Percentiles rank a stretch among this genome's conserved stretches.
These are phyloP conservation scores for Opisthograptis luteolata DNA, from an alignment of 2,888 invertebrate genomes.

Conservation along the genomic window DNA sequence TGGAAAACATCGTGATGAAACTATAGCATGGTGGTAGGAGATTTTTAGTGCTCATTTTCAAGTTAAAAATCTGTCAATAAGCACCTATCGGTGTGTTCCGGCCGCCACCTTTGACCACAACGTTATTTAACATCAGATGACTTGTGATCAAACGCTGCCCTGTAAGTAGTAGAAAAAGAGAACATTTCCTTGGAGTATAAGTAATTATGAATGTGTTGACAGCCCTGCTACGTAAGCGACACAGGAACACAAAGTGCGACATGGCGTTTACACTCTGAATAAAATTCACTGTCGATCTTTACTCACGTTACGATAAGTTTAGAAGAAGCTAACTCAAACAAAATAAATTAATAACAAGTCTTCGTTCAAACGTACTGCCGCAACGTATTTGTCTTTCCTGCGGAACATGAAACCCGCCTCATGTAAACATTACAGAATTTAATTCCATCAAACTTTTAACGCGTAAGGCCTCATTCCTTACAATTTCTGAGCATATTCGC, in stretches of 20 bases:
- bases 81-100: too few species aligned
- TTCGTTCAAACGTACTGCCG: constrained; percentile 9
- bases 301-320: constrained; percentile 19
- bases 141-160: too few species aligned
- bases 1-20: too few species aligned
- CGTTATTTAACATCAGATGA: too few species aligned
- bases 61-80: too few species aligned
- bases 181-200: neutral
- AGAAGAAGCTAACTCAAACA: constrained; percentile 22
- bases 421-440: constrained; percentile 17
- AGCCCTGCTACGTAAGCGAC: constrained; percentile 2
- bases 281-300: constrained; percentile 25
- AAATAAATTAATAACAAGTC: constrained; percentile 27
- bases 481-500: constrained; percentile 1
- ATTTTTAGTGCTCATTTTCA: too few species aligned
- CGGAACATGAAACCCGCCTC: constrained; percentile 11
- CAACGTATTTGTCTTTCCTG: constrained; percentile 18
- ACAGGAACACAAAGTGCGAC: neutral
- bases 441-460: constrained; percentile 15
- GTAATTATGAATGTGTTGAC: too few species aligned
- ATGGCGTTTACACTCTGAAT: constrained; percentile 24
- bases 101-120: too few species aligned
- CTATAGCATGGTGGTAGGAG: too few species aligned
- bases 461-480: neutral
- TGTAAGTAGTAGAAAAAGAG: too few species aligned